Evolutionary conservation across 2,797 vertebrate genomes (phyloP), one percentile per base, ranked within the genome.

Genomic region (Falco cherrug): DNA sequence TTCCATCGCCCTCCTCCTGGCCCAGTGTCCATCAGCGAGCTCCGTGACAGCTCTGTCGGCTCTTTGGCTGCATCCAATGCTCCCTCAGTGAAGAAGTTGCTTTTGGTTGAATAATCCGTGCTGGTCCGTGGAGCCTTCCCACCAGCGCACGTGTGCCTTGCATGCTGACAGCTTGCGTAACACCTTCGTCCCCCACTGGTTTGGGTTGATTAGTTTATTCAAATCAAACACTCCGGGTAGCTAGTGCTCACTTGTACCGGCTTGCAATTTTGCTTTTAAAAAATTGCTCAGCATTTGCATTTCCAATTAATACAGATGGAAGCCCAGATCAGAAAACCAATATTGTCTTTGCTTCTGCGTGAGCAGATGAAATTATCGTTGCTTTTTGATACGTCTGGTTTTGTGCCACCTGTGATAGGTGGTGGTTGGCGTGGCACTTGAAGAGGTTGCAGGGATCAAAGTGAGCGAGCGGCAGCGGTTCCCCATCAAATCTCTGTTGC

Each of bases 81-180:
- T 61, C 43, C 26, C 45, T 84, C 1, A 0, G 56, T 35, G 51
- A 59, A 26, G 56, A 67, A 60, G 24, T 57, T 65, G 37, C 53
- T 71, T 79, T 60, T 0, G 9, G 47, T 50, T 61, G 73, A 75
- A 54, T 67, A 74, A 59, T 35, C 63, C 4, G 1, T 16, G 51
- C 63, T 26, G 53, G 47, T 70, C 50, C 45, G 24, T 2, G 4
- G 61, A 89, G 61, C 56, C 10, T 63, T 53, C 22, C 61, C 45
- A 56, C 39, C 1, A 0, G 22, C 0, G 0, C 0, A 3, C 3
- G 2, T 2, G 24, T 74, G 54, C 63, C 56, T 45, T 16, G 67
- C 47, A n/a, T 74, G 51, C 53, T 50, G 57, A 87, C 4, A 5
- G 35, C 41, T 47, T 79, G 74, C 29, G 9, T 33, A n/a, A 43